These are phyloP conservation scores for Hydrotaea cyrtoneurina DNA, from an alignment of 2,888 invertebrate species.

Conservation along the genomic window DNA sequence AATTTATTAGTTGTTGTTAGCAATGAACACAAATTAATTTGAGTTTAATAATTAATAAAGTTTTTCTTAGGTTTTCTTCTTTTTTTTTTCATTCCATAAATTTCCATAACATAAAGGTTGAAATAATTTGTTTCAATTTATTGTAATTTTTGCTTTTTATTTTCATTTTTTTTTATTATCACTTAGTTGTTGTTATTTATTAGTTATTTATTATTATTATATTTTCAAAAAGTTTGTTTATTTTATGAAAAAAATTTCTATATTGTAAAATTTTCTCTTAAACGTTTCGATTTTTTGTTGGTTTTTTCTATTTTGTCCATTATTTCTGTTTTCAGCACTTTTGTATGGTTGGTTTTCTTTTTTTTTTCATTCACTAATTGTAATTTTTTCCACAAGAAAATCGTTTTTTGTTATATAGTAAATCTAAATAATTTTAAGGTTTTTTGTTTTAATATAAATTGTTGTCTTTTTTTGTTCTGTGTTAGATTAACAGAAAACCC, in stretches of 20 bases:
- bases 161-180: slow-evolving; percentile 37
- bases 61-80: slow-evolving; percentile 13
- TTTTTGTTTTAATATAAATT: slow-evolving; percentile 14
- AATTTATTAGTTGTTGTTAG: slow-evolving; percentile 37
- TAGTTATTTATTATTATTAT: slow-evolving; percentile 38
- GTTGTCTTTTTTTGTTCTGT: neutral
- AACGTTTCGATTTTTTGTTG: slow-evolving; percentile 5
- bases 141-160: slow-evolving; percentile 27
- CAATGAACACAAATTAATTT: slow-evolving; percentile 64
- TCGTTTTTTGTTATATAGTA: neutral
- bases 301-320: slow-evolving; percentile 26
- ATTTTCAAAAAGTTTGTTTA: slow-evolving; percentile 55
- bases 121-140: neutral
- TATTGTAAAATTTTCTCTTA: slow-evolving; percentile 54
- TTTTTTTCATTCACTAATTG: slow-evolving; percentile 47
- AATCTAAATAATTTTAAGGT: slow-evolving; percentile 39
- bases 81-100: too few relatives aligned
- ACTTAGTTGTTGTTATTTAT: slow-evolving; percentile 39
- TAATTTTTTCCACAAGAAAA: slow-evolving; percentile 47
- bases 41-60: slow-evolving; percentile 32
- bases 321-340: slow-evolving; percentile 56
- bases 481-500: neutral
- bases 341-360: slow-evolving; percentile 22
- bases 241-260: slow-evolving; percentile 54
- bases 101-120: slow-evolving; percentile 14